Base-by-base conservation (phyloP, 30 jellyfish, hydroid and myxozoan genomes). In the Clytia hemisphaerica region DNA sequence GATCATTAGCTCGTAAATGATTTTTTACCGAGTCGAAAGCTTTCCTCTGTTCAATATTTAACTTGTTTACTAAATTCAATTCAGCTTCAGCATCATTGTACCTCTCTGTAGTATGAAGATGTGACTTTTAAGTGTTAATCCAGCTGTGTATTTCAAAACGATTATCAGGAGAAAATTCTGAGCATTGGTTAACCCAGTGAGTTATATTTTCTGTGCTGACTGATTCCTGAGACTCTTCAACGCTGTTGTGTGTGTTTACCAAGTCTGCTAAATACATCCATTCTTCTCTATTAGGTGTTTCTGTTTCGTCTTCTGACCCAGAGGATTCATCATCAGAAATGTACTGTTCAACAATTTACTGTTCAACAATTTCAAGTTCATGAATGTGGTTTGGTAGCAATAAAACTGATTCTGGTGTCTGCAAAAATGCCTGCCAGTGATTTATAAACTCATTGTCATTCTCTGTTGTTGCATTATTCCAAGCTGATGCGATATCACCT, bases 191-290 rank as follows among this genome's bases (percentile, higher is more conserved):
- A 71, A 33, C 51, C 62, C 18, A n/a, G 22, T 71, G 46, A 1
- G 18, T 7, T 5, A 71, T 27, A n/a, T n/a, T n/a, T n/a, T n/a
- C n/a, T n/a, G n/a, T n/a, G n/a, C n/a, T n/a, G n/a, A n/a, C n/a
- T 21, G 10, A 15, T 25, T 57, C 60, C 4, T 19, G 30, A 58
- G 27, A 22, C 16, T 27, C 34, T 10, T 35, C 32, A 22, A 69
- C 15, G 5, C 29, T 26, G 30, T 51, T 51, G 30, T n/a, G n/a
- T n/a, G n/a, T n/a, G n/a, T 10, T 51, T n/a, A 47, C 67, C 19
- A 73, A 40, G n/a, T 73, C 85, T 26, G 85, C 53, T 16, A 73
- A 45, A 73, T 40, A 73, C 85, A 73, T 73, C 85, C 85, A 58
- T 44, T 60, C 85, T 59, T 73, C 85, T 34, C 68, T 73, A n/a